Conservation (phyloP, 2,113 vertebrate species). For the Pontoporia blainvillei region DNA sequence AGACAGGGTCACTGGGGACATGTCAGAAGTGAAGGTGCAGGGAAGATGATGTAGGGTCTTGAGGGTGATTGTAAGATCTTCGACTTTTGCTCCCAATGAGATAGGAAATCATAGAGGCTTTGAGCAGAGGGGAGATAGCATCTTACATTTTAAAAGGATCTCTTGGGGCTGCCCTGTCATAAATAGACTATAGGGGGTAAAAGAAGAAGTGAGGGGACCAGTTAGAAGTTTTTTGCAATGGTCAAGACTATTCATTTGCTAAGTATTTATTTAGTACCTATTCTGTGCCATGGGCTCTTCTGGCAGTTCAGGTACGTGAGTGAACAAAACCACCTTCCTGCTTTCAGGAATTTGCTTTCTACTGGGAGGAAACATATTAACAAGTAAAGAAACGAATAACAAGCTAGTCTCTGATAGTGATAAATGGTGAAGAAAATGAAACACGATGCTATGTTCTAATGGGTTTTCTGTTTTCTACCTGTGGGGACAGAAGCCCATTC, state of each 20-base stretch:
- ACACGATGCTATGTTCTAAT: background rate
- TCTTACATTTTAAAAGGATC: background rate
- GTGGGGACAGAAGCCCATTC: constrained; percentile 87
- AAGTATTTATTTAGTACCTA: background rate
- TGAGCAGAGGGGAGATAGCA: background rate
- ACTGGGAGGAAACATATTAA: background rate
- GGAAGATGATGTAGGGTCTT: background rate
- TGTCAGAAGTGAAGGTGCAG: background rate
- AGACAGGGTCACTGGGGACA: accelerated
- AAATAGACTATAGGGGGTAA: background rate
- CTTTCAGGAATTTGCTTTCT: background rate
- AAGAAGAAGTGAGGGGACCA: background rate
- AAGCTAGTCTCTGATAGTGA: background rate
- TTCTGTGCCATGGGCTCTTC: background rate
- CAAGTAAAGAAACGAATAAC: background rate
- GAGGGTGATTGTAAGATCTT: background rate
- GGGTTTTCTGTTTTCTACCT: background rate
- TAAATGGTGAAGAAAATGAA: background rate
- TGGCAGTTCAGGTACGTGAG: background rate
- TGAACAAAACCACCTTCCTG: background rate
- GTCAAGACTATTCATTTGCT: background rate
- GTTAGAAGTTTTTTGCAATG: background rate
- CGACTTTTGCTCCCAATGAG: background rate
- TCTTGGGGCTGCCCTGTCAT: background rate
- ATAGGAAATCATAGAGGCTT: background rate